Conservation (phyloP, 2,888 invertebrate genomes). For the Ophraella communa region DNA sequence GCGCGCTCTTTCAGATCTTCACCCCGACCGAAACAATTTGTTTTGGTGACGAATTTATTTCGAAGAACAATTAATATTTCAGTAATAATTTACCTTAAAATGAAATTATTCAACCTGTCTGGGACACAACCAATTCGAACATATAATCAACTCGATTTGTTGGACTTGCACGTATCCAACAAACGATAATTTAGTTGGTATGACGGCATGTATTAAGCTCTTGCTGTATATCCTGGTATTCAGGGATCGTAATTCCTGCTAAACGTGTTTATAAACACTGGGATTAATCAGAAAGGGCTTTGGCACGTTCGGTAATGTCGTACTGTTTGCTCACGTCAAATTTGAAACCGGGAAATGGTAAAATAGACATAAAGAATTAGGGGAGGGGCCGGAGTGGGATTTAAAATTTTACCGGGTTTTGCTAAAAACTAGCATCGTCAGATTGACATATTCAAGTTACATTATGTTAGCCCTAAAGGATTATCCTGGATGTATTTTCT, state of each 20-base stretch:
- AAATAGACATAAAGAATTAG: no score
- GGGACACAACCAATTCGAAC: conserved; percentile 22
- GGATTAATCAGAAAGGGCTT: conserved; percentile 38
- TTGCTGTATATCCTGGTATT: conserved; percentile 14
- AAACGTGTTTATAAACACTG: conserved; percentile 40
- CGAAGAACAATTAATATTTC: background rate
- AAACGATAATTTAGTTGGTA: conserved; percentile 26
- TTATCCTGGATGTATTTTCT: no score
- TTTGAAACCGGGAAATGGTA: background rate
- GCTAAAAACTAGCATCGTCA: no score
- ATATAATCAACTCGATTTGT: conserved; percentile 32
- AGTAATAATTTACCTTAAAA: background rate
- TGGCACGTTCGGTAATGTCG: conserved; percentile 30
- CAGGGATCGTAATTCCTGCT: conserved; percentile 39
- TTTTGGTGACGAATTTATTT: no score
- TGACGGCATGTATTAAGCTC: conserved; percentile 28
- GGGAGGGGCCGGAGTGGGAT: no score
- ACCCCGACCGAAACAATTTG: no score
- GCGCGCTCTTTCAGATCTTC: no score
- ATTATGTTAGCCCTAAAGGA: no score
- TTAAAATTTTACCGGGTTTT: no score
- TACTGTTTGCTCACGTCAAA: conserved; percentile 9
- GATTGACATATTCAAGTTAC: no score
- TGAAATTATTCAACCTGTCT: conserved; percentile 20
- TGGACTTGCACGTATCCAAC: conserved; percentile 27